phyloP scores from a whole-genome alignment of 2,888 invertebrate genomes.

The Drosophila flavopinicola region DNA sequence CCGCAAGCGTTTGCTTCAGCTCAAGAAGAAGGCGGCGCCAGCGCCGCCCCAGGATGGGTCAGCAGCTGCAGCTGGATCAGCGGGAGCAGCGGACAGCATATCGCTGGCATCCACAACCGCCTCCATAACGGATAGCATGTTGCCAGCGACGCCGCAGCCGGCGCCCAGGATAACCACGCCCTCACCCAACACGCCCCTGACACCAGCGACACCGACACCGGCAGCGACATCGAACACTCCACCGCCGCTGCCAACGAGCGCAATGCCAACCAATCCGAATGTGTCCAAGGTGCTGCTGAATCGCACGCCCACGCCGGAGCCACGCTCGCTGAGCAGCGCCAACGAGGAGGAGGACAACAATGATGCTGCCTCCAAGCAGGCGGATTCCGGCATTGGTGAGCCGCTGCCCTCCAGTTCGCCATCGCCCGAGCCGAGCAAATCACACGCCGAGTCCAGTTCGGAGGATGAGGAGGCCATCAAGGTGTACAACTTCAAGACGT shows the following conservation, averaged over 20 bases:
- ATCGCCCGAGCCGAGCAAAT: slow-evolving; percentile 65
- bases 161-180: slow-evolving; percentile 69
- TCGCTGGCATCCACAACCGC: slow-evolving; percentile 68
- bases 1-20: slow-evolving; percentile 74
- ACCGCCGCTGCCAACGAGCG: slow-evolving; percentile 34
- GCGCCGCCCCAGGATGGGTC: slow-evolving; percentile 75
- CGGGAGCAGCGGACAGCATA: slow-evolving; percentile 51
- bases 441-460: slow-evolving; percentile 82
- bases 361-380: slow-evolving; percentile 80
- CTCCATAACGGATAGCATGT: slow-evolving; percentile 47
- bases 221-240: background rate
- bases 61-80: background rate
- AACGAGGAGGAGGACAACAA: slow-evolving; percentile 61
- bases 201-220: background rate
- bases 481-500: slow-evolving; percentile 83
- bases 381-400: slow-evolving; percentile 82
- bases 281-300: slow-evolving; percentile 82
- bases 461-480: slow-evolving; percentile 84
- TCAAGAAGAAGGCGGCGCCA: slow-evolving; percentile 80
- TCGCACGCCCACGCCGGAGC: slow-evolving; percentile 81
- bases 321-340: slow-evolving; percentile 68
- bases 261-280: slow-evolving; percentile 51
- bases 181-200: background rate
- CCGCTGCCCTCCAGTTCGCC: slow-evolving; percentile 58
- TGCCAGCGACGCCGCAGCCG: slow-evolving; percentile 68